Evolutionary conservation across 2,797 vertebrate species (phyloP).

Genomic region (Antrozous pallidus): DNA sequence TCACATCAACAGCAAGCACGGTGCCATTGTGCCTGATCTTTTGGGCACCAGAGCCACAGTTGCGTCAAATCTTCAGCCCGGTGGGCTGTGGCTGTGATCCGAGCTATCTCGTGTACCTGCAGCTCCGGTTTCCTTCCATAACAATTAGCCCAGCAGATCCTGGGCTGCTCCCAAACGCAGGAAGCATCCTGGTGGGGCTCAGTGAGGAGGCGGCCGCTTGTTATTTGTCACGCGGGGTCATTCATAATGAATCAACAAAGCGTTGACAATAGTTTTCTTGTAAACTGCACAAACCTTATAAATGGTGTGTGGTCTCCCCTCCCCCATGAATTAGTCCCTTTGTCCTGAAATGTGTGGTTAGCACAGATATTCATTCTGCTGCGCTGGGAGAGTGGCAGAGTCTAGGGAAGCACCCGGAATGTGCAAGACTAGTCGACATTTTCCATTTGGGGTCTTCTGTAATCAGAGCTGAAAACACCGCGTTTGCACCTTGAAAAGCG

Average conservation of each 20-base stretch:
- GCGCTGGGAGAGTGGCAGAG: conserved; percentile 67
- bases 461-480: conserved; percentile 29
- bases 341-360: conserved; percentile 81
- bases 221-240: conserved; percentile 73
- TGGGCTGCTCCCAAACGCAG: conserved; percentile 3
- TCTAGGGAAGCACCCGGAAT: conserved; percentile 67
- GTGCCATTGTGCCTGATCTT: conserved; percentile 53
- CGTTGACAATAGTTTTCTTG: conserved; percentile 81
- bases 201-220: conserved; percentile 69
- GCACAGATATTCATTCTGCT: conserved; percentile 79
- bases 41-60: conserved; percentile 49
- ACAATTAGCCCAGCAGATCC: conserved; percentile 43
- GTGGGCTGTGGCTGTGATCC: conserved; percentile 56
- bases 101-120: not conserved
- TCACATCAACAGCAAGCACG: conserved; percentile 48
- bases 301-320: conserved; percentile 74
- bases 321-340: conserved; percentile 79
- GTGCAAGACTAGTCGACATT: conserved; percentile 75
- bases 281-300: conserved; percentile 78
- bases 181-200: conserved; percentile 51
- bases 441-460: conserved; percentile 65
- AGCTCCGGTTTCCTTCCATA: conserved; percentile 41
- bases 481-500: conserved; percentile 13
- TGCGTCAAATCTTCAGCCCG: conserved; percentile 55
- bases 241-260: conserved; percentile 80